Evolutionary conservation across 2,888 invertebrate species (phyloP).

Genomic region (Willowsia nigromaculata): DNA sequence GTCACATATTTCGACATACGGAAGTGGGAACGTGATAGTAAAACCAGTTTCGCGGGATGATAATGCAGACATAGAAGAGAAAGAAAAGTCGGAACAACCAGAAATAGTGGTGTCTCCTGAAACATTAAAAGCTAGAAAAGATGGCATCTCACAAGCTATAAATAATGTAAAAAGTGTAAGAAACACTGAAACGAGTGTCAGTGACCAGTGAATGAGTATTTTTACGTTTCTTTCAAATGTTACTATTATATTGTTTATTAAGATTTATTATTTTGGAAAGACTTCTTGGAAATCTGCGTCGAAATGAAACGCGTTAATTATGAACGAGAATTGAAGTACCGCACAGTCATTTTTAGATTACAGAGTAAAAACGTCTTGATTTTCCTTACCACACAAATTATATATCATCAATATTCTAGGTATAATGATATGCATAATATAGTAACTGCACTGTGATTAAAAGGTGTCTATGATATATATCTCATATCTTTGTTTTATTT

Average conservation of each 20-base stretch:
- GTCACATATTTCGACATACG: slow-evolving; percentile 71
- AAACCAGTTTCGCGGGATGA: background rate
- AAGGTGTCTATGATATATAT: slow-evolving; percentile 59
- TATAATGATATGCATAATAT: too few species aligned
- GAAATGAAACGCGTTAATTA: background rate
- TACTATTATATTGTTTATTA: background rate
- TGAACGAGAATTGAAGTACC: background rate
- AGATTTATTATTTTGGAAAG: background rate
- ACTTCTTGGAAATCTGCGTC: background rate
- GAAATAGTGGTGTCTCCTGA: background rate
- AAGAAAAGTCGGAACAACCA: background rate
- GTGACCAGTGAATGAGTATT: background rate
- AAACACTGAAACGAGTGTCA: background rate
- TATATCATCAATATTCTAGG: background rate
- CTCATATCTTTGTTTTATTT: slow-evolving; percentile 43
- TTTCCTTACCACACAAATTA: background rate
- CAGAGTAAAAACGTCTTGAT: background rate
- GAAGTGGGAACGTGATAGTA: background rate
- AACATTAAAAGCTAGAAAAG: background rate
- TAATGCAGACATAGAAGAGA: slow-evolving; percentile 2
- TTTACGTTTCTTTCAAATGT: background rate
- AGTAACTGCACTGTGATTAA: slow-evolving; percentile 66
- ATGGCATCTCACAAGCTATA: background rate
- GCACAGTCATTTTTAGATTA: slow-evolving; percentile 51
- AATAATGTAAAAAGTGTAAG: too few species aligned